phyloP scores from a whole-genome alignment of 2,888 invertebrate species.

The Amphipyra tragopoginis region DNA sequence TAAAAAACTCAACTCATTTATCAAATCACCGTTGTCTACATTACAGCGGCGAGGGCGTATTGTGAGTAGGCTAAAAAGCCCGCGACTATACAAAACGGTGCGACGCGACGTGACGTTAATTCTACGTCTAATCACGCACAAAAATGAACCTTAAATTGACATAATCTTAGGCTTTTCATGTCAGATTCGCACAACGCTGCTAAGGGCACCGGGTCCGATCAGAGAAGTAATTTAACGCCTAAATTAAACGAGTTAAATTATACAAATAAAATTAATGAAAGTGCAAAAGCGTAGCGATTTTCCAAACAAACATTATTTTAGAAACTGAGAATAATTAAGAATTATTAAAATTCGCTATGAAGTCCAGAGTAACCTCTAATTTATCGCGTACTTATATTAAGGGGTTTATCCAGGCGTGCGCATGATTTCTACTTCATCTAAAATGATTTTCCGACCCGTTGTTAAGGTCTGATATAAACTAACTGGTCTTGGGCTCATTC shows the following conservation, averaged over 20 bases:
- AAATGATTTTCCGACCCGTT: neutral
- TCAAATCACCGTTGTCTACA: conserved; percentile 86
- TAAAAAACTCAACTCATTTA: conserved; percentile 83
- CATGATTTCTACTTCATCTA: conserved; percentile 6
- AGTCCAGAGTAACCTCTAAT: conserved; percentile 32
- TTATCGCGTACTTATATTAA: conserved; percentile 14
- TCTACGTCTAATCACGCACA: conserved; percentile 61
- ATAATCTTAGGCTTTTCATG: conserved; percentile 53
- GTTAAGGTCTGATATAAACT: too few species aligned
- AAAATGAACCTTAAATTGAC: conserved; percentile 71
- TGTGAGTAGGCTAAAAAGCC: conserved; percentile 83
- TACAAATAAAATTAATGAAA: conserved; percentile 81
- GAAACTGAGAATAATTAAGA: conserved; percentile 64
- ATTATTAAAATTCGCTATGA: conserved; percentile 45
- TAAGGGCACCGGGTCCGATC: conserved; percentile 64
- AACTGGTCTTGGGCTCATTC: too few species aligned
- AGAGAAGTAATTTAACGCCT: conserved; percentile 75
- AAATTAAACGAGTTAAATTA: conserved; percentile 82
- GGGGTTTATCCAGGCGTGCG: conserved; percentile 1
- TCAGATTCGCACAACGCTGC: conserved; percentile 45
- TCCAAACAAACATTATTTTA: conserved; percentile 71
- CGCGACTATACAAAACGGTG: conserved; percentile 73
- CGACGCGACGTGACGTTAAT: conserved; percentile 64
- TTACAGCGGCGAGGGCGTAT: conserved; percentile 78
- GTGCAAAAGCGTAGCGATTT: conserved; percentile 76